Conservation (phyloP, 2,888 invertebrate genomes). For the Hetaerina titia region DNA sequence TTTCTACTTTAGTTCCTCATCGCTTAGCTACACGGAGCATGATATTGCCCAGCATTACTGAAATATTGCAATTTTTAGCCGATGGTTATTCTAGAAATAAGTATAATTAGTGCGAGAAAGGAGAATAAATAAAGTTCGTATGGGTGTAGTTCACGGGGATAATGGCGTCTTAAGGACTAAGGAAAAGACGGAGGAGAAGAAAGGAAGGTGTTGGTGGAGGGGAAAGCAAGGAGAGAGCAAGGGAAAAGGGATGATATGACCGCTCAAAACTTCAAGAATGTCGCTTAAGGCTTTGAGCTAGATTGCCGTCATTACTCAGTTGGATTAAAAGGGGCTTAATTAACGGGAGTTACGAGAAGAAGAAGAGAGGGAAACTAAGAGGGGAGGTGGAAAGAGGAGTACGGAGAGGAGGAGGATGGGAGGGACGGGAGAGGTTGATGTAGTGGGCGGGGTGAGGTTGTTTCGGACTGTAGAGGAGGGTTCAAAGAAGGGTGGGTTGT, state of each 20-base stretch:
- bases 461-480: neutral
- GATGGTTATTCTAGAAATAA: no score
- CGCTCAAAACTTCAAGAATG: conserved; percentile 54
- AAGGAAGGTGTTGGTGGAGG: neutral
- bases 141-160: no score
- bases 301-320: conserved; percentile 61
- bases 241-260: neutral
- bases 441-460: neutral
- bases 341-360: conserved; percentile 42
- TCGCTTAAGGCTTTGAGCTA: conserved; percentile 50
- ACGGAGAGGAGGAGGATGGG: neutral
- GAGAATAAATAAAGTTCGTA: no score
- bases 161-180: no score
- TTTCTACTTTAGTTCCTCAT: no score
- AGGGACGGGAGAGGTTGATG: neutral
- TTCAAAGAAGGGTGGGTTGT: neutral
- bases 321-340: conserved; percentile 64
- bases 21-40: no score
- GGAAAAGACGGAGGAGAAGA: no score
- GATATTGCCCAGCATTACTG: no score
- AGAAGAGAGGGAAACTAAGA: neutral
- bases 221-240: neutral
- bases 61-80: no score
- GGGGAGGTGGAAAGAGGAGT: neutral
- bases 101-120: no score